phyloP scores from a whole-genome alignment of 2,113 vertebrate species.

The Polypterus bichir region DNA sequence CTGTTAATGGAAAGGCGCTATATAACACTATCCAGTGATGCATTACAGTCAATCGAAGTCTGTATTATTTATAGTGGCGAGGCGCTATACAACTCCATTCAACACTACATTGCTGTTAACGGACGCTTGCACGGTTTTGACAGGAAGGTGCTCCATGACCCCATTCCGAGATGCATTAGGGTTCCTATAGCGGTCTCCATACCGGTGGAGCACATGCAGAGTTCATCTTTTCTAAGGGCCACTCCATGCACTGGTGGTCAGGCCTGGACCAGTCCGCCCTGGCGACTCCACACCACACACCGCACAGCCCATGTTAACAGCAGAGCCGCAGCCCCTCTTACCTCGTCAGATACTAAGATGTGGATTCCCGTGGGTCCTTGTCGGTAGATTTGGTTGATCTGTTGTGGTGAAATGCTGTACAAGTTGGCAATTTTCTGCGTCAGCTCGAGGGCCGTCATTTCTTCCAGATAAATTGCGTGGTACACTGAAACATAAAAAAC shows the following conservation, averaged over 20 bases:
- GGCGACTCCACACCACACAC: not conserved
- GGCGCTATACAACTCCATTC: too few relatives aligned
- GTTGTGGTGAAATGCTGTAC: conserved; percentile 71
- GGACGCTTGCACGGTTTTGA: too few relatives aligned
- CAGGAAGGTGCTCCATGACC: too few relatives aligned
- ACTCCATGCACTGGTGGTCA: not conserved
- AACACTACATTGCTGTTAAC: too few relatives aligned
- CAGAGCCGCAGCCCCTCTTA: conserved; percentile 30
- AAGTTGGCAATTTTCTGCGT: conserved; percentile 77
- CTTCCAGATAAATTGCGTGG: conserved; percentile 82
- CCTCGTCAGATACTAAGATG: conserved; percentile 79
- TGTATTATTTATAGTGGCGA: too few relatives aligned
- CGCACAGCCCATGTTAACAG: not conserved
- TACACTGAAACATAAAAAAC: conserved; percentile 55
- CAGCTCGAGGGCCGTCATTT: conserved; percentile 71
- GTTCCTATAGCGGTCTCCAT: not conserved
- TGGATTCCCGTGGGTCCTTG: conserved; percentile 78
- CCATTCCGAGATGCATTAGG: too few relatives aligned
- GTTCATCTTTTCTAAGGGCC: not conserved
- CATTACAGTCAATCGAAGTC: too few relatives aligned
- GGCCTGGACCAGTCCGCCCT: not conserved
- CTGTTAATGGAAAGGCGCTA: too few relatives aligned
- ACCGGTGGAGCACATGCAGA: not conserved
- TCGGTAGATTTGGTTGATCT: conserved; percentile 75
- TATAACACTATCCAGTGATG: too few relatives aligned